phyloP scores from a whole-genome alignment of 2,113 vertebrate species.

The Gallinago media region DNA sequence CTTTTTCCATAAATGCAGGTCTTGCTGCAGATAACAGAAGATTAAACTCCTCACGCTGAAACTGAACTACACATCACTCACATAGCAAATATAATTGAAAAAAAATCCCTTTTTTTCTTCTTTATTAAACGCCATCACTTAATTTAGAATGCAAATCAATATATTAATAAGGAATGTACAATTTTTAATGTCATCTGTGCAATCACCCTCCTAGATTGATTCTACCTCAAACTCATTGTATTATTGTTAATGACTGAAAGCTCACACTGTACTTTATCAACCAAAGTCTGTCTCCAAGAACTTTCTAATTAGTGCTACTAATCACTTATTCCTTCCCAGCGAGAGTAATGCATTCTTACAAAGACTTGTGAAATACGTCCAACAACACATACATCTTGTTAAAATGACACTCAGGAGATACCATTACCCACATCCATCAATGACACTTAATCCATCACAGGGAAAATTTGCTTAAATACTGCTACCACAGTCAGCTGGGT shows the following conservation, averaged over 20 bases:
- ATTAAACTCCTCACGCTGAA: conserved; percentile 36
- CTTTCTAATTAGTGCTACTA: conserved; percentile 80
- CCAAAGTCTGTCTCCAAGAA: conserved; percentile 67
- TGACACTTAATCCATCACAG: conserved; percentile 70
- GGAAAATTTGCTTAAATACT: conserved; percentile 69
- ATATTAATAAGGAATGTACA: conserved; percentile 49
- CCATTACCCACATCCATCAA: conserved; percentile 69
- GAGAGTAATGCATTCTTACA: conserved; percentile 62
- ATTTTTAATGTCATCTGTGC: conserved; percentile 51
- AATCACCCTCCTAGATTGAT: conserved; percentile 63
- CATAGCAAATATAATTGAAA: neutral
- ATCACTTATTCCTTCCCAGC: conserved; percentile 73
- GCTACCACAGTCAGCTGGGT: conserved; percentile 30
- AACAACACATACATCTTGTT: conserved; percentile 72
- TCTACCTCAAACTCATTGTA: conserved; percentile 61
- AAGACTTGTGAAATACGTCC: conserved; percentile 68
- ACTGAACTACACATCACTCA: conserved; percentile 11
- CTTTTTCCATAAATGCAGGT: neutral
- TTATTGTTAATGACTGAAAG: conserved; percentile 68
- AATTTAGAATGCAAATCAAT: conserved; percentile 71
- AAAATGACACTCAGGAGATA: conserved; percentile 74
- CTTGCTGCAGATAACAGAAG: conserved; percentile 9
- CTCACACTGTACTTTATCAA: conserved; percentile 56
- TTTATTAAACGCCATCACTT: conserved; percentile 57
- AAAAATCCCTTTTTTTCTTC: neutral